phyloP scores from a whole-genome alignment of 2,113 vertebrate species.

The Marmota monax region DNA sequence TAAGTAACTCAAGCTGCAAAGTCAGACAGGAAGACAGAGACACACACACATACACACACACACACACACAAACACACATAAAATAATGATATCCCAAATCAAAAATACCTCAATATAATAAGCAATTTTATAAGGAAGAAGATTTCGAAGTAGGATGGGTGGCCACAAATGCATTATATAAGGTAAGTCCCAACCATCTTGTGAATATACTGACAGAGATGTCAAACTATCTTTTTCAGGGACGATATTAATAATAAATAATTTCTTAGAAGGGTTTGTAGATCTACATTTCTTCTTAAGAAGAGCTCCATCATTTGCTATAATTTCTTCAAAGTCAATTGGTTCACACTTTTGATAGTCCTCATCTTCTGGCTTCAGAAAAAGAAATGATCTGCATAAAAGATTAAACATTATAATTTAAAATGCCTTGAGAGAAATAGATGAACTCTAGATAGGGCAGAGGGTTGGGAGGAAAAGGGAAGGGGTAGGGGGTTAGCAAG shows the following conservation, averaged over 20 bases:
- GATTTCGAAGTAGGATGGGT: slow-evolving; percentile 93
- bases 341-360: slow-evolving; percentile 90
- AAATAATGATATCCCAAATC: background rate
- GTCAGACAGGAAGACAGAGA: background rate
- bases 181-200: slow-evolving; percentile 94
- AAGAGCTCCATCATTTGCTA: slow-evolving; percentile 86
- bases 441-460: no score
- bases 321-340: slow-evolving; percentile 94
- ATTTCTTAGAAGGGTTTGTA: slow-evolving; percentile 80
- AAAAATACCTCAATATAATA: slow-evolving; percentile 90
- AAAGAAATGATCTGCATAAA: slow-evolving; percentile 90
- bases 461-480: no score
- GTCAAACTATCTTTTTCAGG: slow-evolving; percentile 91
- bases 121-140: slow-evolving; percentile 95
- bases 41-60: no score
- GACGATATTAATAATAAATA: slow-evolving; percentile 94
- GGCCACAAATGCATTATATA: slow-evolving; percentile 97
- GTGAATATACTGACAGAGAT: slow-evolving; percentile 88
- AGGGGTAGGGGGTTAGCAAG: no score
- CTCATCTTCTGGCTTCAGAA: slow-evolving; percentile 90
- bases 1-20: slow-evolving; percentile 44
- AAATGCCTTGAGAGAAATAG: background rate
- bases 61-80: no score
- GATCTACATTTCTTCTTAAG: slow-evolving; percentile 91
- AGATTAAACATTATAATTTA: slow-evolving; percentile 4